Evolutionary conservation across 2,888 invertebrate species (phyloP), one percentile per base, ranked within the genome.

Genomic region (Drosophila vallismaia): DNA sequence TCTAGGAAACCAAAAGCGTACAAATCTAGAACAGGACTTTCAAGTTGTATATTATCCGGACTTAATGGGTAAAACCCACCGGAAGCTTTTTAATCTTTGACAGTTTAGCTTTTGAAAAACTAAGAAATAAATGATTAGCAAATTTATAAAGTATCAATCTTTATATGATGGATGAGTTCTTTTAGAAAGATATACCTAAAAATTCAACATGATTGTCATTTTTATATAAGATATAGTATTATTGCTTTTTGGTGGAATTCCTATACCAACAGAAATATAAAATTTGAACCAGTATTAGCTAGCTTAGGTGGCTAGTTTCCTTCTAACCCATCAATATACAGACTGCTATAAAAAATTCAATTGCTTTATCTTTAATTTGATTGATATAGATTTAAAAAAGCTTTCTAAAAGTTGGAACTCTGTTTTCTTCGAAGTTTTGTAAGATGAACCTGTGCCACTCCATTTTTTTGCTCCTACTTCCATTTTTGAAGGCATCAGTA

Each of bases 391-490:
- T 19, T 19, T 1, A 19, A 19, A 19, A 19, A 19, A 19, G 19
- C 19, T 19, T 19, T 19, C 19, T 19, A 19, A 19, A 19, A 19
- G 19, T 19, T 19, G 19, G 19, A 19, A 19, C 19, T 19, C 19
- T 8, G 1, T 12, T 38, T 3, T 29, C 7, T 4, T 2, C 40
- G 14, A 28, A 1, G 1, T 33, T 8, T 38, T 29, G 24, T 58
- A 60, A 14, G 49, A 59, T 70, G 71, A 9, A 2, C 19, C 51
- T 33, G 19, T 33, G 29, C 31, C 31, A 26, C 31, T n/a, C 3
- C 29, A 7, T 52, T 1, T 38, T 0, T 12, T 8, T 28, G n/a
- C 8, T 31, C 5, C 6, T 58, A 0, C 9, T 48, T 4, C 14
- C 31, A 9, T 8, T 12, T 8, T 3, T 12, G 10, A n/a, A n/a